phyloP scores from a whole-genome alignment of 2,888 invertebrate species.

The Melanargia galathea region DNA sequence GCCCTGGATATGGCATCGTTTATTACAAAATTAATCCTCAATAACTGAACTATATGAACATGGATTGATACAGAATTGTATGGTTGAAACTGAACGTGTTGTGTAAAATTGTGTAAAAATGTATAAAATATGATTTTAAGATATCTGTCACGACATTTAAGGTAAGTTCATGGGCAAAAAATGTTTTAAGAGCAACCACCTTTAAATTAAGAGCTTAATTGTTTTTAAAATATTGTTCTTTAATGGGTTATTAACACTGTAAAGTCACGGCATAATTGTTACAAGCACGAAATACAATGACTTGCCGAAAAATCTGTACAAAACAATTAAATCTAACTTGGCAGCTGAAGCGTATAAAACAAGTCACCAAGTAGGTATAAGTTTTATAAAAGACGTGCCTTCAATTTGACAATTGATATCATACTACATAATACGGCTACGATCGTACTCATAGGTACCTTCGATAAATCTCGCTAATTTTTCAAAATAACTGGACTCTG shows the following conservation, averaged over 20 bases:
- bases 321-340: not conserved
- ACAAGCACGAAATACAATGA: not conserved
- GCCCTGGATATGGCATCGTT: not conserved
- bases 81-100: too few species aligned
- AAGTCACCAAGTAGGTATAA: not conserved
- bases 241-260: conserved; percentile 5
- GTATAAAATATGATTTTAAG: too few species aligned
- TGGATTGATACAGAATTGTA: not conserved
- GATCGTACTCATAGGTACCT: too few species aligned
- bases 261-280: conserved; percentile 11
- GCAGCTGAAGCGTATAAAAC: not conserved
- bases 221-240: conserved; percentile 3
- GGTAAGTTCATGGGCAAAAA: conserved; percentile 3
- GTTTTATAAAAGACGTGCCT: not conserved
- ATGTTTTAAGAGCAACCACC: not conserved
- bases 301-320: not conserved
- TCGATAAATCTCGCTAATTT: too few species aligned
- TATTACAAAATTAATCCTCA: not conserved
- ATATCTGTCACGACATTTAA: not conserved
- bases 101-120: too few species aligned
- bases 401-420: not conserved
- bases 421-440: too few species aligned
- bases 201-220: conserved; percentile 11
- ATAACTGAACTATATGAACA: not conserved
- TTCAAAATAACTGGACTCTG: too few species aligned